Conservation (phyloP, 1,140 invertebrate genomes). For the Zaprionus lachaisei region DNA sequence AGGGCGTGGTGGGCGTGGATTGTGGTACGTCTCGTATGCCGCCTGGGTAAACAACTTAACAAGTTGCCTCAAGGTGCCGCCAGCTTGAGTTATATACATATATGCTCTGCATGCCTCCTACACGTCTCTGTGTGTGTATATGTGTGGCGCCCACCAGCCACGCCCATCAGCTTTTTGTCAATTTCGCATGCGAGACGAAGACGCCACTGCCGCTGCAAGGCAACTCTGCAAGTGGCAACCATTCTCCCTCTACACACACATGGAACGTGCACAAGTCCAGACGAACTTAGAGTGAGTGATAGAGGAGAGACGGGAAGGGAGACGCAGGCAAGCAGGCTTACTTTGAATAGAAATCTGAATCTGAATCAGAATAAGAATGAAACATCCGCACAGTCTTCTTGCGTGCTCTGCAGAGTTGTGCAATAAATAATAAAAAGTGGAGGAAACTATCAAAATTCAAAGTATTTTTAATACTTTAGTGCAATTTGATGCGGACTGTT, state of each 20-base stretch:
- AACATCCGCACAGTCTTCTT: neutral
- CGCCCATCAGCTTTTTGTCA: slow-evolving; percentile 54
- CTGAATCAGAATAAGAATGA: slow-evolving; percentile 8
- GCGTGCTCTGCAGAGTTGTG: neutral
- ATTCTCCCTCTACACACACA: slow-evolving; percentile 18
- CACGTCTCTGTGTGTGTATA: neutral
- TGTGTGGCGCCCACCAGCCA: slow-evolving; percentile 21
- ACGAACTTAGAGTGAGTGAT: neutral
- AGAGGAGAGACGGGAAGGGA: neutral
- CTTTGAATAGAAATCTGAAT: slow-evolving; percentile 13
- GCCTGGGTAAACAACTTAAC: slow-evolving; percentile 53
- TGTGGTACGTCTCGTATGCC: slow-evolving; percentile 7
- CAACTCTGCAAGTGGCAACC: slow-evolving; percentile 22
- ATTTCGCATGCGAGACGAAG: slow-evolving; percentile 38
- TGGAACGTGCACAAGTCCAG: slow-evolving; percentile 47
- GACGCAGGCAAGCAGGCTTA: slow-evolving; percentile 24
- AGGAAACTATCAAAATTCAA: slow-evolving; percentile 40
- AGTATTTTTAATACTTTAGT: neutral
- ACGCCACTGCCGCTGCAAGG: slow-evolving; percentile 24
- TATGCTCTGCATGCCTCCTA: slow-evolving; percentile 37
- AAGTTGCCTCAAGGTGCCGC: slow-evolving; percentile 47
- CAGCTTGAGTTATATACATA: slow-evolving; percentile 45
- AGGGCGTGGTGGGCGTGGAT: slow-evolving; percentile 22
- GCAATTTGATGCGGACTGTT: neutral
- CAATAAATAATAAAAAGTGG: slow-evolving; percentile 33